Conservation (phyloP, 2,888 invertebrate species). For the Syritta pipiens region DNA sequence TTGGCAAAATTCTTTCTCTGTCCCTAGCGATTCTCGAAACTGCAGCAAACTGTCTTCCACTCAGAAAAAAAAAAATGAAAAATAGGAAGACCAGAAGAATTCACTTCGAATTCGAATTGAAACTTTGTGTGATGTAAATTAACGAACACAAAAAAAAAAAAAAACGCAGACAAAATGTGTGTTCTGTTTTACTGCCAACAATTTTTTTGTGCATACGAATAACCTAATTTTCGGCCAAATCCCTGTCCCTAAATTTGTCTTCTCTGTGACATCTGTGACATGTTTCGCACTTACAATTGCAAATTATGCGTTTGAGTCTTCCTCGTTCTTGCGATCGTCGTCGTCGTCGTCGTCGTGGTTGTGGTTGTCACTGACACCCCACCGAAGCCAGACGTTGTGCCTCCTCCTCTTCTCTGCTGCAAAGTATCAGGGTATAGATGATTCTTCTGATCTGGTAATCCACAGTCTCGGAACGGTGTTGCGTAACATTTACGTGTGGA, state of each 20-base stretch:
- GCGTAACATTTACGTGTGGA: conserved; percentile 68
- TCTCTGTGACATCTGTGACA: conserved; percentile 34
- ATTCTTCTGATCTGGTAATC: conserved; percentile 51
- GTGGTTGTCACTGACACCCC: too few relatives aligned
- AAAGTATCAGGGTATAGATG: conserved; percentile 63
- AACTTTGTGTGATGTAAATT: too few relatives aligned
- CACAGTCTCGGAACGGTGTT: conserved; percentile 51
- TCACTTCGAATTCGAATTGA: conserved; percentile 6
- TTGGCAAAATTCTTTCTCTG: too few relatives aligned
- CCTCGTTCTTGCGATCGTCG: background rate
- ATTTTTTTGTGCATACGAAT: conserved; percentile 29
- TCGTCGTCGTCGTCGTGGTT: background rate
- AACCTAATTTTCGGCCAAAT: conserved; percentile 61
- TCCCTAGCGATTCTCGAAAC: background rate
- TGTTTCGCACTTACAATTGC: conserved; percentile 54
- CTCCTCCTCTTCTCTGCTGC: too few relatives aligned
- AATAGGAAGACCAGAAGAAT: too few relatives aligned
- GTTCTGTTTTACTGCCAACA: conserved; percentile 33
- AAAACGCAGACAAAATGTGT: background rate
- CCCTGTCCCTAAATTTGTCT: conserved; percentile 40
- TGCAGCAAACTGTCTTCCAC: background rate
- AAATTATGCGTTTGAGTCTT: conserved; percentile 44
- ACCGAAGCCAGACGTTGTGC: too few relatives aligned
- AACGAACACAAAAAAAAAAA: conserved; percentile 12
- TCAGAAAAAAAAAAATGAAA: too few relatives aligned